Base-by-base conservation (phyloP, 2,113 vertebrate genomes). In the Burhinus oedicnemus region DNA sequence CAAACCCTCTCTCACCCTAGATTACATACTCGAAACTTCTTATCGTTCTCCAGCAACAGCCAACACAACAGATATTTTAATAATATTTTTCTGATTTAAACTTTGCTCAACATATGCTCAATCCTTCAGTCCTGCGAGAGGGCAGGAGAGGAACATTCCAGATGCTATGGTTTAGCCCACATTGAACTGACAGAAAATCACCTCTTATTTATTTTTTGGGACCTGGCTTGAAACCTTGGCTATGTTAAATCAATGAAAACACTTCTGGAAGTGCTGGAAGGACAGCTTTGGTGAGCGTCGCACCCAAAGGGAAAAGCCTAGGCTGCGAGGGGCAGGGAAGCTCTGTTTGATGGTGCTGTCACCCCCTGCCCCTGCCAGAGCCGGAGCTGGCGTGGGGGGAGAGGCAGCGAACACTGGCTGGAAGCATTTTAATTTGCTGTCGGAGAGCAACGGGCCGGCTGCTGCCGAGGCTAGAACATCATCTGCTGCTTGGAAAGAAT, bases 161-260 rank as follows among this genome's bases (percentile, higher is more conserved):
- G 64, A 23, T 74, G 29, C 26, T 34, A 27, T 55, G 12, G 42
- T 66, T 94, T 78, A 90, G 44, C 29, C 30, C 11, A 49, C 11
- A 5, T 40, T 88, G n/a, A 90, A 62, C 45, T 25, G 45, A 66
- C 62, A 66, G 58, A 90, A 77, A 90, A 25, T 40, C 9, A 75
- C 61, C 45, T 62, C 30, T 78, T 42, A 40, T 74, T 92, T 71
- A 64, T 68, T 77, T 93, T 77, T 62, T 21, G 52, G 15, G 42
- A 75, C 14, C 20, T 84, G 68, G 38, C 32, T 81, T 87, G 55
- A 81, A 95, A 68, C 4, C 29, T 90, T 88, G 76, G 38, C 51
- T 90, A 15, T 38, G n/a, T 89, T 70, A 86, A 94, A 92, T 87
- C 76, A 75, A 40, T 64, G 68, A 86, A 94, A 94, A 93, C 45